phyloP scores from a whole-genome alignment of 2,888 invertebrate genomes.

The Sepiola atlantica region DNA sequence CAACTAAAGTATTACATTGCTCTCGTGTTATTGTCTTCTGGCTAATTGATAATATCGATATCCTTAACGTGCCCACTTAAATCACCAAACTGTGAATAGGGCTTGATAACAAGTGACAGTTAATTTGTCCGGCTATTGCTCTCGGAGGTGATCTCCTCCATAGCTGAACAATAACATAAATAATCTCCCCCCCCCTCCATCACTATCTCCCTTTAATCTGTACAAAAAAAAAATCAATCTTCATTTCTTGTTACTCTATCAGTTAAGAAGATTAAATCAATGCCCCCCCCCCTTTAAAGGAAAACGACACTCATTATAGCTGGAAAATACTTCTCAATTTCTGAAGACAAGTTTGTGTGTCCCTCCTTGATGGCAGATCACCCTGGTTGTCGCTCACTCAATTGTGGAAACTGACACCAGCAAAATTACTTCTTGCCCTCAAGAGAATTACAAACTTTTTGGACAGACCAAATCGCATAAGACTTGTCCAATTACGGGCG shows the following conservation, averaged over 20 bases:
- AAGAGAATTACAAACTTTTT: background rate
- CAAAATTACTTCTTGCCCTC: background rate
- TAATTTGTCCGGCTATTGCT: background rate
- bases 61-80: too few species aligned
- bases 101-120: background rate
- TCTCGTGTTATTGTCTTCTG: too few species aligned
- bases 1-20: too few species aligned
- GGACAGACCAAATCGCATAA: background rate
- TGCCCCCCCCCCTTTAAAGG: background rate
- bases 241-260: background rate
- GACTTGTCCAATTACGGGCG: background rate
- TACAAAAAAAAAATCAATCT: background rate
- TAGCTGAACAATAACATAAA: background rate
- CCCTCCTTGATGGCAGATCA: background rate
- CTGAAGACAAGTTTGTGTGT: background rate
- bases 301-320: background rate
- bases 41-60: too few species aligned
- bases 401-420: background rate
- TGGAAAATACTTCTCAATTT: background rate
- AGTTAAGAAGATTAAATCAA: background rate
- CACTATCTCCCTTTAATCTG: background rate
- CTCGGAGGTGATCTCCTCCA: background rate
- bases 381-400: background rate
- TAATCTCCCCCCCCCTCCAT: background rate
- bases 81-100: too few species aligned